These are phyloP conservation scores for Lamprotornis superbus DNA, from an alignment of 2,113 vertebrate genomes.

Conservation along the genomic window DNA sequence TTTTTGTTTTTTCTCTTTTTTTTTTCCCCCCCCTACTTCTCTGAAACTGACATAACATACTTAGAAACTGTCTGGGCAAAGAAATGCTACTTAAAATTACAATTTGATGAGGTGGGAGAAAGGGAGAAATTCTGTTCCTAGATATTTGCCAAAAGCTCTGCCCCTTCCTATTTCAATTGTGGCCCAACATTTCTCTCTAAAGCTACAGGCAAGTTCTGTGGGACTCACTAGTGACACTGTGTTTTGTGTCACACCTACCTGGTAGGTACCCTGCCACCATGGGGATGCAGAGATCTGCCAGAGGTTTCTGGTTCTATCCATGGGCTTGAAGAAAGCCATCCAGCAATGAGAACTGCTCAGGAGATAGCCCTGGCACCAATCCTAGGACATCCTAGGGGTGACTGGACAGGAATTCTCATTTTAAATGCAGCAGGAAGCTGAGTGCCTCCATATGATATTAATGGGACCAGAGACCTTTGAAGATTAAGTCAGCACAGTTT, in stretches of 20 bases:
- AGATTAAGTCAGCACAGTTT: neutral
- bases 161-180: neutral
- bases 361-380: neutral
- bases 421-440: neutral
- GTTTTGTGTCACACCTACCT: neutral
- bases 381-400: neutral
- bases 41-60: fast-evolving
- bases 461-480: neutral
- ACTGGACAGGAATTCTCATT: neutral
- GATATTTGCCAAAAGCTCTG: neutral
- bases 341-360: neutral
- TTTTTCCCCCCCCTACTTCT: neutral
- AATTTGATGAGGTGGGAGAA: neutral
- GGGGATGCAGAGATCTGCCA: neutral
- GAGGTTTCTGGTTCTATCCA: neutral
- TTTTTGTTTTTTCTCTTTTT: too few species aligned
- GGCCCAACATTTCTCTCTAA: neutral
- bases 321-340: neutral
- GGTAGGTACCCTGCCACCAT: neutral
- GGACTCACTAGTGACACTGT: neutral
- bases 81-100: neutral
- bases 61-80: neutral
- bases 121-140: neutral
- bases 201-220: neutral
- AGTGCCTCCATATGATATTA: neutral